Conservation (phyloP, 2,797 vertebrate genomes). For the Cheirogaleus major region DNA sequence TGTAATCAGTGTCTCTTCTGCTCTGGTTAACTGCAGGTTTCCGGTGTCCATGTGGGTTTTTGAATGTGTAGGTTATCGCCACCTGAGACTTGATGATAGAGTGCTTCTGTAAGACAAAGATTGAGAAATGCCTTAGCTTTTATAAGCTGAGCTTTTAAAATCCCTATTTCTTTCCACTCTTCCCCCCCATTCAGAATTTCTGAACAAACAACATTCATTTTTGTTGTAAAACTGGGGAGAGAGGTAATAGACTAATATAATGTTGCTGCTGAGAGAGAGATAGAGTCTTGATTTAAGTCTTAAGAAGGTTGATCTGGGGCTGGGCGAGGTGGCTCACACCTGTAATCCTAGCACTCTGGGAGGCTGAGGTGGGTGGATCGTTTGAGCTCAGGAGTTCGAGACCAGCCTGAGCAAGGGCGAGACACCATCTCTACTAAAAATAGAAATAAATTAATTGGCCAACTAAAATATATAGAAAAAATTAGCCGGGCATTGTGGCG, state of each 20-base stretch:
- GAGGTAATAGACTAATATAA: not conserved
- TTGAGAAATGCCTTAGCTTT: not conserved
- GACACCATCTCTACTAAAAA: too few relatives aligned
- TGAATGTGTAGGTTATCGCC: not conserved
- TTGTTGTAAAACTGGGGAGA: not conserved
- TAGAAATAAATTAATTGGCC: too few relatives aligned
- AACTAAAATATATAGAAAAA: too few relatives aligned
- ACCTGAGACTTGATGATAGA: not conserved
- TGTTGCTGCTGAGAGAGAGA: not conserved
- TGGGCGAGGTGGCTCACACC: too few relatives aligned
- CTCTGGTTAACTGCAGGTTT: not conserved
- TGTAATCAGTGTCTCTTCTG: not conserved
- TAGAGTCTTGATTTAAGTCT: not conserved
- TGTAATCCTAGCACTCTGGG: too few relatives aligned
- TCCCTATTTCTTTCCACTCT: not conserved
- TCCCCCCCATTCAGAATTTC: not conserved
- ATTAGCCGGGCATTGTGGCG: too few relatives aligned
- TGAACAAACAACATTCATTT: not conserved
- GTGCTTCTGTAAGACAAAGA: not conserved
- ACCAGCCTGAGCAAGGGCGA: too few relatives aligned
- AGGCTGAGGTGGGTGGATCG: too few relatives aligned
- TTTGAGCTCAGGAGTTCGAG: too few relatives aligned
- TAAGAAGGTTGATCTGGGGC: not conserved
- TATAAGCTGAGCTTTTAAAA: not conserved
- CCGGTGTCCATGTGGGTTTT: not conserved